Evolutionary conservation across 2,888 invertebrate genomes (phyloP).

Genomic region (Esperia sulphurella): DNA sequence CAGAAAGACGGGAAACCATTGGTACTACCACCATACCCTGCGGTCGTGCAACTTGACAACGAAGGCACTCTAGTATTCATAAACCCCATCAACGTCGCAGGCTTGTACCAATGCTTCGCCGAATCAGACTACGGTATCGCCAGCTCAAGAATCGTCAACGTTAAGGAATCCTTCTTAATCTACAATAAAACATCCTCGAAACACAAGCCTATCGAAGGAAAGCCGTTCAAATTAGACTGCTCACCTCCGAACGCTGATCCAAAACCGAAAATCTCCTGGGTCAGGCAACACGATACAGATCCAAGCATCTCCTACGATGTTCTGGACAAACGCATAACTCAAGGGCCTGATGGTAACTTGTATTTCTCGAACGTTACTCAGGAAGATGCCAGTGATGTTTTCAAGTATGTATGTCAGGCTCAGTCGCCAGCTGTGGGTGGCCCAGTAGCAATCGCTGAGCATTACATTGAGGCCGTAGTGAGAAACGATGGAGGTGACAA

Average conservation of each 20-base stretch:
- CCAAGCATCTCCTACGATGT: constrained; percentile 23
- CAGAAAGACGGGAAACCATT: constrained; percentile 43
- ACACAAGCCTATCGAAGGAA: constrained; percentile 39
- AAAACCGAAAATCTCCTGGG: constrained; percentile 51
- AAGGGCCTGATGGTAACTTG: constrained; percentile 48
- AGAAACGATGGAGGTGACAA: constrained; percentile 30
- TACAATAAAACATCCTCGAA: constrained; percentile 8
- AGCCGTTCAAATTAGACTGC: constrained; percentile 51
- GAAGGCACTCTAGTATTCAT: constrained; percentile 46
- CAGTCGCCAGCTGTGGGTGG: constrained; percentile 39
- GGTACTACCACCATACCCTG: constrained; percentile 21
- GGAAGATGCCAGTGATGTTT: constrained; percentile 33
- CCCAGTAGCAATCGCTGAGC: constrained; percentile 45
- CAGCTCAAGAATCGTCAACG: constrained; percentile 36
- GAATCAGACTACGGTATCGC: constrained; percentile 43
- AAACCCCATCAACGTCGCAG: constrained; percentile 35
- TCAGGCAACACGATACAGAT: constrained; percentile 32
- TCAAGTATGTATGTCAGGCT: constrained; percentile 54
- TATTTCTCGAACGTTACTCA: constrained; percentile 53
- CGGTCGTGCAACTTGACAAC: constrained; percentile 19
- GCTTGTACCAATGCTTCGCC: constrained; percentile 51
- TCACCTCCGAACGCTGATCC: constrained; percentile 49
- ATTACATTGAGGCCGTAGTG: constrained; percentile 39
- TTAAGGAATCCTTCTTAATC: constrained; percentile 42
- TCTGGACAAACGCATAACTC: constrained; percentile 37